Conservation (phyloP, 1,140 invertebrate species). For the Cotesia chilonis region DNA sequence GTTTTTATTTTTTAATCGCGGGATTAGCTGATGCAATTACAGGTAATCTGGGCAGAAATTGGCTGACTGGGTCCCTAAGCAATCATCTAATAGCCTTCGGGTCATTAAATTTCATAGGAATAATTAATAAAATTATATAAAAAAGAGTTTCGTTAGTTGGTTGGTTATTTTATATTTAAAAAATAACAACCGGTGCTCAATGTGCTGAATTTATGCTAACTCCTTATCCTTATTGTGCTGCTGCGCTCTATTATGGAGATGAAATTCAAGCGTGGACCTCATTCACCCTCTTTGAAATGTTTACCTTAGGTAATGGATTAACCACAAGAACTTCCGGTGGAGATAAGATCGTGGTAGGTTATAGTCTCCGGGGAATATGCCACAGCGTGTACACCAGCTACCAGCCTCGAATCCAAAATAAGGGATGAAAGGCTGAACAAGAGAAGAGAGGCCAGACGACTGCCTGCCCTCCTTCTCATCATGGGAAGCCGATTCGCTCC, state of each 20-base stretch:
- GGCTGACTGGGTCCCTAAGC: neutral
- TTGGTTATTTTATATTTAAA: too few relatives aligned
- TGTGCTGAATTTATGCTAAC: slow-evolving; percentile 24
- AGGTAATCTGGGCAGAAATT: too few relatives aligned
- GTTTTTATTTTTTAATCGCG: too few relatives aligned
- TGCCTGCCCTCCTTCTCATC: slow-evolving; percentile 17
- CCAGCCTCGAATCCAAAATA: too few relatives aligned
- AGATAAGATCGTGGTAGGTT: slow-evolving; percentile 24
- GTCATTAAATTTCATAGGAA: too few relatives aligned
- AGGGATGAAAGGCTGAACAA: too few relatives aligned
- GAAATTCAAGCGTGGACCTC: slow-evolving; percentile 59
- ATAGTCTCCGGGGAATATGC: slow-evolving; percentile 30
- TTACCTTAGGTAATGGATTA: slow-evolving; percentile 41
- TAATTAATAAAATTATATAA: neutral
- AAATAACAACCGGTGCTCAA: slow-evolving; percentile 38
- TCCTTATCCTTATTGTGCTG: neutral
- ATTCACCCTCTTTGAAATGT: slow-evolving; percentile 39
- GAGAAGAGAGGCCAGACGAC: slow-evolving; percentile 2
- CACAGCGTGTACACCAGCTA: slow-evolving; percentile 7
- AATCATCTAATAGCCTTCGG: slow-evolving; percentile 23
- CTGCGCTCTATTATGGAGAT: slow-evolving; percentile 45
- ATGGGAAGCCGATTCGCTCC: slow-evolving; percentile 33
- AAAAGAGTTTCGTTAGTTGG: neutral
- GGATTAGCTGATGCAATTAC: too few relatives aligned
- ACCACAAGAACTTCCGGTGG: slow-evolving; percentile 31